These are phyloP conservation scores for Mesitornis unicolor DNA, from an alignment of 2,113 vertebrate genomes.

Conservation along the genomic window DNA sequence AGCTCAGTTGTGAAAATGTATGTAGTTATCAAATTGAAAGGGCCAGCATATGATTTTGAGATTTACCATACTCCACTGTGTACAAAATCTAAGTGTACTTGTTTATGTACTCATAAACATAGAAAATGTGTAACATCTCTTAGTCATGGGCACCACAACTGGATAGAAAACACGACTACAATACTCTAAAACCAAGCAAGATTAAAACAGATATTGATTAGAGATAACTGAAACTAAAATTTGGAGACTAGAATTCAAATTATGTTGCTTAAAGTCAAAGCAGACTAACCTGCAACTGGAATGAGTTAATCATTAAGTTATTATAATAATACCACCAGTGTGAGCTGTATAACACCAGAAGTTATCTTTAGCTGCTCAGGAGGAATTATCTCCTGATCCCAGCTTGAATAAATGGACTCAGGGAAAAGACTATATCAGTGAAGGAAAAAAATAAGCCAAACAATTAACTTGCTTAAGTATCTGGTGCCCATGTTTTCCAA, in stretches of 20 bases:
- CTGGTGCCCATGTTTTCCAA: background rate
- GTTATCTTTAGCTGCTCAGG: background rate
- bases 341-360: background rate
- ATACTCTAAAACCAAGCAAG: background rate
- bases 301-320: constrained; percentile 23
- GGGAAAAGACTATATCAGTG: background rate
- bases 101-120: background rate
- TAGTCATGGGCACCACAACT: background rate
- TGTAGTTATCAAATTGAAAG: background rate
- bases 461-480: background rate
- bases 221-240: background rate
- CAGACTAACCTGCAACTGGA: background rate
- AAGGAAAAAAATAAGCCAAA: background rate
- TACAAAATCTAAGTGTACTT: background rate
- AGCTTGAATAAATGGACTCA: background rate
- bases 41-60: background rate
- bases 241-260: background rate
- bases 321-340: background rate
- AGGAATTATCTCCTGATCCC: constrained; percentile 14
- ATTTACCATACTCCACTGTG: background rate
- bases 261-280: background rate
- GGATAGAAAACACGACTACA: background rate
- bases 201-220: background rate
- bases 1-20: background rate
- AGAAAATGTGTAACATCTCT: background rate